Evolutionary conservation across 2,888 invertebrate species (phyloP), one percentile per base, ranked within the genome.

Genomic region (Eurytoma adleriae): DNA sequence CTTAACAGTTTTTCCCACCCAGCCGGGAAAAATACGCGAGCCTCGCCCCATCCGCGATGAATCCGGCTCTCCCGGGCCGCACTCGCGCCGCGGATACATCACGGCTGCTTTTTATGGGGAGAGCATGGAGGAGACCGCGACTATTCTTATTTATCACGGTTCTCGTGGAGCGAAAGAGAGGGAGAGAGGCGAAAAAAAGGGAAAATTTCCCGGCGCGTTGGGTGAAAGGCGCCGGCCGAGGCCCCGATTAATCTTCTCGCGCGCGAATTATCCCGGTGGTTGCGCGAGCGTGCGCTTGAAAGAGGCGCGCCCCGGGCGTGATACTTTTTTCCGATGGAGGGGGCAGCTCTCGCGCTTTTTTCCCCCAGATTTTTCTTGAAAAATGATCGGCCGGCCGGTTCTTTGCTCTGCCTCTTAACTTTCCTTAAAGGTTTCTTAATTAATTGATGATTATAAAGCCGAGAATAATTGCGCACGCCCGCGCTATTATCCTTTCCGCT

Each of bases 201-300:
- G 64, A 64, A 77, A 77, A 77, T 68, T 76, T 61, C 69, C 20
- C 48, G 0, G 12, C 40, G 40, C 10, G 30, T 12, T 2, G 7
- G 52, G 50, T 62, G 68, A 76, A 69, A 76, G 54, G 40, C 4
- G 40, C 40, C 40, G 40, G 54, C n/a, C 16, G n/a, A 10, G n/a
- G 14, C 12, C 27, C n/a, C 27, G 67, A 75, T 75, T 75, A 75
- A 75, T 75, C 74, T 67, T 69, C 62, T 3, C 13, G 66, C 7
- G 4, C 12, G 14, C 14, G 57, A 20, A 5, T 13, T 16, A 18
- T 14, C 14, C 50, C 50, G 66, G 14, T 24, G 48, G 50, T 50
- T 13, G 20, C 24, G 64, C 40, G n/a, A 24, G 16, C n/a, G n/a
- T 48, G 24, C 13, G 16, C 48, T 68, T 27, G 27, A 68, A 68